These are phyloP conservation scores for Neogobius melanostomus DNA, from an alignment of 2,113 vertebrate genomes.

Conservation along the genomic window DNA sequence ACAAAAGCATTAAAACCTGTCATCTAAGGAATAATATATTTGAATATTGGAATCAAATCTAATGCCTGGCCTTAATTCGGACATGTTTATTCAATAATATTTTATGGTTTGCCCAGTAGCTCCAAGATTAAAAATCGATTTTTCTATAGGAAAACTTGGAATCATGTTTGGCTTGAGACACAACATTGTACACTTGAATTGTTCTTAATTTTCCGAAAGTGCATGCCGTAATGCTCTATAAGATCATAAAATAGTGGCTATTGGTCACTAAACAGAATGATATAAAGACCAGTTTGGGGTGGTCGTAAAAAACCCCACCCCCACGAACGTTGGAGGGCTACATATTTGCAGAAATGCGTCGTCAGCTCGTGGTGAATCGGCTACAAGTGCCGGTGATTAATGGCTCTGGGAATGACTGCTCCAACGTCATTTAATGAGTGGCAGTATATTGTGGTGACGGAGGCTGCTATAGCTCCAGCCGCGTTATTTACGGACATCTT, in stretches of 20 bases:
- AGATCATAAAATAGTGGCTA: not conserved
- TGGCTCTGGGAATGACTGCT: constrained; percentile 44
- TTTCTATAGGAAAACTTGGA: too few species aligned
- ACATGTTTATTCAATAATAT: too few species aligned
- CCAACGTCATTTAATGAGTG: constrained; percentile 47
- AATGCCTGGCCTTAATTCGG: too few species aligned
- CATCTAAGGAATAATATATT: too few species aligned
- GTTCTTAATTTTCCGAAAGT: too few species aligned
- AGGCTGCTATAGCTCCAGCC: not conserved
- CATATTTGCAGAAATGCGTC: constrained; percentile 53
- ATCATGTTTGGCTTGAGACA: too few species aligned
- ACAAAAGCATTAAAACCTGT: too few species aligned
- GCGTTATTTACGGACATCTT: constrained; percentile 27
- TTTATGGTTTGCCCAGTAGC: too few species aligned
- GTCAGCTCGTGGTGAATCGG: constrained; percentile 52
- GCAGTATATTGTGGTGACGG: constrained; percentile 55
- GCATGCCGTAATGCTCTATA: too few species aligned
- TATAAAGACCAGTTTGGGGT: constrained; percentile 16
- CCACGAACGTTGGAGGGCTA: constrained; percentile 17
- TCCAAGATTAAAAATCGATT: too few species aligned
- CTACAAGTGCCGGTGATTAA: constrained; percentile 57
- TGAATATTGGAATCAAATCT: too few species aligned
- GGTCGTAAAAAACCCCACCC: constrained; percentile 29
- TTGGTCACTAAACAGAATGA: not conserved
- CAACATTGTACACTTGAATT: too few species aligned